Base-by-base conservation (phyloP, 2,888 invertebrate species). In the Crocallis elinguaria region DNA sequence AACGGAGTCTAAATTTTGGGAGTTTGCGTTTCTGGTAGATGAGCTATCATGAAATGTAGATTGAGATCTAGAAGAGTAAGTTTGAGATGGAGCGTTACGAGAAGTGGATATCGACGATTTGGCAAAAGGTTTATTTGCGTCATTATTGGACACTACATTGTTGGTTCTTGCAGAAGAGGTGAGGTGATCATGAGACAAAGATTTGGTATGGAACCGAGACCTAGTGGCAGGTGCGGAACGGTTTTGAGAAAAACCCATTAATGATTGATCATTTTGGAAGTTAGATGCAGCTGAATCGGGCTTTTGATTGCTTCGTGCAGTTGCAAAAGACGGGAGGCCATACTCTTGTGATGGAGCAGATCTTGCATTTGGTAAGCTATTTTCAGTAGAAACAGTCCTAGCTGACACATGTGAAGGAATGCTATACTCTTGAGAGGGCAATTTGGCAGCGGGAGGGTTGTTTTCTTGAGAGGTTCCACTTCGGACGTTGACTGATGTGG, bases 251-350 rank as follows among this genome's bases (percentile, higher is more conserved):
- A 21, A 32, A 23, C 30, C 23, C 16, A 35, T 44, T 1, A 37
- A 1, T 23, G 14, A 3, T 5, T 23, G 21, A n/a, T 7, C 13
- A 23, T 7, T 46, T 13, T 42, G 51, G 17, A 43, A 27, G 9
- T 43, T 43, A 1, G 57, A 45, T 12, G 23, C 19, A 3, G 27
- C 25, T 33, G 33, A 12, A 3, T 37, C 8, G 3, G 29, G 5
- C 2, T 38, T 36, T 30, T 37, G 37, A 9, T 9, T 38, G 19
- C 42, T 12, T 27, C 44, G 21, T 16, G 42, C 12, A 14, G 44
- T 29, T 16, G 69, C 58, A 19, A 71, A n/a, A n/a, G n/a, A 68
- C 25, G 75, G 78, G 3, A 78, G 77, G 1, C 76, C 77, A 30
- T 80, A 79, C 51, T 77, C 71, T 57, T 79, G 74, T 1, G 82